phyloP scores from a whole-genome alignment of 1,140 invertebrate genomes.

The Pissodes strobi region DNA sequence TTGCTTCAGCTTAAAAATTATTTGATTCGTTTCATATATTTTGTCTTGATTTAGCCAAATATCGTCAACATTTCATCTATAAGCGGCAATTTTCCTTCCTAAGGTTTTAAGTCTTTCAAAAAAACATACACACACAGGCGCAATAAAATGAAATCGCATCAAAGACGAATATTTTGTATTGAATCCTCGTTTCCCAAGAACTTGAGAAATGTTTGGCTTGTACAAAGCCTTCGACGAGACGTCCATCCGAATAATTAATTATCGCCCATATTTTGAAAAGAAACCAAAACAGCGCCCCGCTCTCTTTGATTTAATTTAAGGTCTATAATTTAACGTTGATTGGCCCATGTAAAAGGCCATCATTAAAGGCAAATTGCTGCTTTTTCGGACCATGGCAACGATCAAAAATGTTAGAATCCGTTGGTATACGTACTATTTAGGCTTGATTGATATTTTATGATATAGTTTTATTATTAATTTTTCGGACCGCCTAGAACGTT shows the following conservation, averaged over 20 bases:
- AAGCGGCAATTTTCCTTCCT: too few relatives aligned
- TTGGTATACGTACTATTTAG: conserved; percentile 26
- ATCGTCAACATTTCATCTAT: too few relatives aligned
- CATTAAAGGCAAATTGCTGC: conserved; percentile 30
- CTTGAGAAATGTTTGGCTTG: too few relatives aligned
- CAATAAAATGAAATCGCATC: too few relatives aligned
- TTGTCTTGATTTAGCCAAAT: too few relatives aligned
- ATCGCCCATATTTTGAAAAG: conserved; percentile 12
- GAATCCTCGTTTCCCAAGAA: too few relatives aligned
- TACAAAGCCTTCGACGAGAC: too few relatives aligned
- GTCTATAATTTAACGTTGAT: conserved; percentile 33
- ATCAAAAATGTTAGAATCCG: conserved; percentile 22
- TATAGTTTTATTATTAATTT: conserved; percentile 23
- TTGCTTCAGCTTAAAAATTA: too few relatives aligned
- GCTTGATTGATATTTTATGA: conserved; percentile 32
- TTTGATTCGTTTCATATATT: too few relatives aligned
- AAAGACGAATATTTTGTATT: too few relatives aligned
- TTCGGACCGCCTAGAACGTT: conserved; percentile 28
- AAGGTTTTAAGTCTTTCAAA: too few relatives aligned
- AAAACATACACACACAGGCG: too few relatives aligned
- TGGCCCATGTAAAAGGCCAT: conserved; percentile 33
- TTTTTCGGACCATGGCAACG: conserved; percentile 14
- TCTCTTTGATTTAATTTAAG: conserved; percentile 33
- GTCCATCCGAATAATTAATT: conserved; percentile 22
- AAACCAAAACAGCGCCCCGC: conserved; percentile 12